Percentiles rank a stretch among this genome's conserved stretches.
Evolutionary conservation across 1,140 invertebrate species (phyloP).

Genomic region (Drosophila prosaltans): DNA sequence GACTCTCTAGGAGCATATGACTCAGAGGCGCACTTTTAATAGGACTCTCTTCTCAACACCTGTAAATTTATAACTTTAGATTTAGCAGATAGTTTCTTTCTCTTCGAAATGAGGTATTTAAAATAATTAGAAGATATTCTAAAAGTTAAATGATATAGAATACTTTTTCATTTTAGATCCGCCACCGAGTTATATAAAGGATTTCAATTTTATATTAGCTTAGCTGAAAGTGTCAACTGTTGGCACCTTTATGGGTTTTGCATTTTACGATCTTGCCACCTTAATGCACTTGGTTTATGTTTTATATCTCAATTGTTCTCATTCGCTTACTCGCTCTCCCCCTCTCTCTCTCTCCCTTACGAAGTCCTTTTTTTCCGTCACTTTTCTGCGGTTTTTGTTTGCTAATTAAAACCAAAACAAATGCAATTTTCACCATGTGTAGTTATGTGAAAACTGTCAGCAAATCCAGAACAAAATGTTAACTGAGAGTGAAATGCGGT

Average conservation of each 20-base stretch:
- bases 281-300: slow-evolving; percentile 8
- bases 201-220: slow-evolving; percentile 3
- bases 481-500: not conserved
- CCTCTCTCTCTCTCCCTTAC: not conserved
- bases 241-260: slow-evolving; percentile 31
- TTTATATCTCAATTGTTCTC: not conserved
- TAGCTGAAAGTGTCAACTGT: slow-evolving; percentile 41
- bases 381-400: slow-evolving; percentile 41
- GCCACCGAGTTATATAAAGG: not conserved
- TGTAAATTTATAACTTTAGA: no score
- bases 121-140: no score
- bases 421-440: slow-evolving; percentile 66
- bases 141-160: no score
- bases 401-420: slow-evolving; percentile 77
- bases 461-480: slow-evolving; percentile 14
- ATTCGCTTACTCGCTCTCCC: not conserved
- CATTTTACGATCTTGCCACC: slow-evolving; percentile 20
- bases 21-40: not conserved
- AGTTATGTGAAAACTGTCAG: slow-evolving; percentile 29
- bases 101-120: no score
- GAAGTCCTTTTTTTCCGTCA: slow-evolving; percentile 15
- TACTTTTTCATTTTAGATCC: not conserved
- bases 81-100: no score
- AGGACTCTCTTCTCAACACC: no score
- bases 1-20: not conserved